Evolutionary conservation across 2,113 vertebrate species (phyloP).

Genomic region (Podocnemis expansa): DNA sequence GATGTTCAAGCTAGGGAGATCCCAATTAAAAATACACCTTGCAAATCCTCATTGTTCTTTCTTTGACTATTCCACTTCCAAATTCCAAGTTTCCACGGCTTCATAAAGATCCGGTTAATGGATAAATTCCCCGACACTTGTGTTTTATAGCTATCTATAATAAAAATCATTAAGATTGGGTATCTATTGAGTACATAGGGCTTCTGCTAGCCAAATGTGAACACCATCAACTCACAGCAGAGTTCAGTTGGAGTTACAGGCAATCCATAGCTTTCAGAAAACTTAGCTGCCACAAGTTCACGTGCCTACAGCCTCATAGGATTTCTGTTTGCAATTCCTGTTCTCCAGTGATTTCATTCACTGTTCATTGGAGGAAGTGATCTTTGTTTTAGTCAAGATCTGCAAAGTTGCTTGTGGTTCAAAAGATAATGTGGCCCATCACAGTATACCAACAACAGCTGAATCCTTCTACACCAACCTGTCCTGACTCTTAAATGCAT

Average conservation of each 20-base stretch:
- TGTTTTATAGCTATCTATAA: not conserved
- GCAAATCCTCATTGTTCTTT: not conserved
- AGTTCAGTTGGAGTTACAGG: not conserved
- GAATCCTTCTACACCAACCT: accelerated
- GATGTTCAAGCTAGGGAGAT: not conserved
- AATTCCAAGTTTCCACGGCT: not conserved
- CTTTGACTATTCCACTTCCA: not conserved
- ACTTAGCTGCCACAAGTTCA: not conserved
- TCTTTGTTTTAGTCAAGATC: not conserved
- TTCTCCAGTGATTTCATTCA: not conserved
- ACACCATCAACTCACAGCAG: not conserved
- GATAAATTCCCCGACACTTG: not conserved
- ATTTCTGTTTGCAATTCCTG: not conserved
- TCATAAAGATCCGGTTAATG: not conserved
- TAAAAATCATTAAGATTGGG: not conserved
- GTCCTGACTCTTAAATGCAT: accelerated
- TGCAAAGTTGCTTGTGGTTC: not conserved
- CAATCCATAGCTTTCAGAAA: not conserved
- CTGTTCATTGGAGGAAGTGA: not conserved
- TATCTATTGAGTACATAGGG: not conserved
- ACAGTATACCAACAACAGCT: not conserved
- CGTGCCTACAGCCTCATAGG: not conserved
- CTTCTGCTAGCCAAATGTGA: not conserved
- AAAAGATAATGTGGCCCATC: not conserved
- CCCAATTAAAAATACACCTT: not conserved